Percentiles rank a stretch among this genome's conserved stretches.
These are phyloP conservation scores for Dasypolia templi DNA, from an alignment of 2,888 invertebrate genomes.

Conservation along the genomic window DNA sequence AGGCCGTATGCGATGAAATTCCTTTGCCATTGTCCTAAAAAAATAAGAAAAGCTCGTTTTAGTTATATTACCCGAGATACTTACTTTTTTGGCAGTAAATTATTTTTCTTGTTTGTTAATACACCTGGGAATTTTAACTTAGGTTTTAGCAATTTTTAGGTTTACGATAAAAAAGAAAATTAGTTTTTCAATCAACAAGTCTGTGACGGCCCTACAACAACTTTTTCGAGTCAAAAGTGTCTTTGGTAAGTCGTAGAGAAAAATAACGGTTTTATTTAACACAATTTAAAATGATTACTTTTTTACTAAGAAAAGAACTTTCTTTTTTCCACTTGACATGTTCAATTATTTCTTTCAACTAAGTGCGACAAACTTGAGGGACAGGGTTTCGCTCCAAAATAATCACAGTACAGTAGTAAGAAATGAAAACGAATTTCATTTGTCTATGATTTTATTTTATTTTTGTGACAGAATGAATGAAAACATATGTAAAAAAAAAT, in stretches of 20 bases:
- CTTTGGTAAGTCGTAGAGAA: not conserved
- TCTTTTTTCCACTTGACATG: conserved; percentile 41
- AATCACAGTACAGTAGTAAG: conserved; percentile 20
- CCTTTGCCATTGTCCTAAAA: conserved; percentile 42
- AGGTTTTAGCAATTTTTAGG: not conserved
- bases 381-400: conserved; percentile 13
- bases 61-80: conserved; percentile 2
- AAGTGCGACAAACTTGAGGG: conserved; percentile 30
- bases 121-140: not conserved
- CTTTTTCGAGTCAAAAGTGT: not conserved
- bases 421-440: conserved; percentile 5
- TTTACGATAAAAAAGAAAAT: not conserved
- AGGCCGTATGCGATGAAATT: conserved; percentile 43
- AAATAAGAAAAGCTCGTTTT: conserved; percentile 36
- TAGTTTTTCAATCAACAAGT: not conserved
- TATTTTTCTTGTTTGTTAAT: conserved; percentile 3
- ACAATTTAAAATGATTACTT: not conserved
- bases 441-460: not conserved
- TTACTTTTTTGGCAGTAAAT: not conserved
- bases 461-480: not conserved
- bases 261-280: not conserved
- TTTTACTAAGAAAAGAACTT: not conserved
- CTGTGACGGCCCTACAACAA: not conserved
- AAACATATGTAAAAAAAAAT: too few species aligned
- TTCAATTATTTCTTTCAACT: conserved; percentile 47